Evolutionary conservation across 2,113 vertebrate species (phyloP).

Genomic region (Picathartes gymnocephalus): DNA sequence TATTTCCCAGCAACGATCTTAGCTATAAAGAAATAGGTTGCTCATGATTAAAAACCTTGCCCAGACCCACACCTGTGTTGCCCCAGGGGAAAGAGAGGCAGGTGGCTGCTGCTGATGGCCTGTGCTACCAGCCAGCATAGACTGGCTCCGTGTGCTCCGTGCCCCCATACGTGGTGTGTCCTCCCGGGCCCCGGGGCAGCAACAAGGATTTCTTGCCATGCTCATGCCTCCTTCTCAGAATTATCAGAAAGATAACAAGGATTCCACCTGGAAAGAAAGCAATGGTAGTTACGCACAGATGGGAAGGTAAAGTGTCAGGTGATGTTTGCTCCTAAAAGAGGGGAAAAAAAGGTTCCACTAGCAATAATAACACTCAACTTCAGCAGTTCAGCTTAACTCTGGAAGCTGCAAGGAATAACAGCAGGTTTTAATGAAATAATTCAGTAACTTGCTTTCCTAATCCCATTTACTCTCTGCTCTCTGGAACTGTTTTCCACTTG

Average conservation of each 20-base stretch:
- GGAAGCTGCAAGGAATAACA: not conserved
- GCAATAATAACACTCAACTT: not conserved
- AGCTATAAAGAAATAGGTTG: not conserved
- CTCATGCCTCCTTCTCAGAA: conserved; percentile 68
- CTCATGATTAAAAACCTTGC: not conserved
- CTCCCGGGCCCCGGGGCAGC: conserved; percentile 65
- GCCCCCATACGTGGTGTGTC: conserved; percentile 69
- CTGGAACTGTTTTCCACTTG: not conserved
- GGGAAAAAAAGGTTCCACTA: rapidly evolving
- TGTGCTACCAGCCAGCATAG: conserved; percentile 84
- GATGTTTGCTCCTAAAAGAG: not conserved
- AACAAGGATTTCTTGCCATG: conserved; percentile 63
- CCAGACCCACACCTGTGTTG: not conserved
- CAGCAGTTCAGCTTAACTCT: not conserved
- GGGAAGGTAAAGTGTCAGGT: not conserved
- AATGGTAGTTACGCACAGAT: not conserved
- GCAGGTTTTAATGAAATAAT: not conserved
- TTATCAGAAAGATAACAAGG: conserved; percentile 70
- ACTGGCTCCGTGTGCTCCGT: conserved; percentile 79
- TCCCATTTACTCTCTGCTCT: not conserved
- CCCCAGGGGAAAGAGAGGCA: not conserved
- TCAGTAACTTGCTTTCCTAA: not conserved
- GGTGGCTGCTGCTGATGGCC: rapidly evolving
- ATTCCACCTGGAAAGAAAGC: conserved; percentile 69
- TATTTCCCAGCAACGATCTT: not conserved